Evolutionary conservation across 2,888 invertebrate species (phyloP).

Genomic region (Catocala sponsa): DNA sequence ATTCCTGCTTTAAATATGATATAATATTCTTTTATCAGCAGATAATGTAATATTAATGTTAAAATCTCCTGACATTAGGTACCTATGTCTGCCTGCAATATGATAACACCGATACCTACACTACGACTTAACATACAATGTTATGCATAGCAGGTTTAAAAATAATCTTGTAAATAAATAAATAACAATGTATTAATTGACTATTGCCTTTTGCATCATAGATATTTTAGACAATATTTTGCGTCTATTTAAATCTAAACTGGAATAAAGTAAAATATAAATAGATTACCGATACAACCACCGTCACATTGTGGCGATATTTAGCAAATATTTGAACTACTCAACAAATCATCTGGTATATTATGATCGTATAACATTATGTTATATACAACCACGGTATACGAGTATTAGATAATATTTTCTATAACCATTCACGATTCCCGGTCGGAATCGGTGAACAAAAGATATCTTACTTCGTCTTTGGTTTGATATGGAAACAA

Average conservation of each 20-base stretch:
- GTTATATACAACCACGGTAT: slow-evolving; percentile 33
- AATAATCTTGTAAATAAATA: background rate
- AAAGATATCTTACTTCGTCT: slow-evolving; percentile 67
- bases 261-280: no score
- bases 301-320: no score
- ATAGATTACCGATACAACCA: background rate
- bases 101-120: background rate
- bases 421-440: slow-evolving; percentile 34
- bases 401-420: slow-evolving; percentile 31
- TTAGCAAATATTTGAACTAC: background rate
- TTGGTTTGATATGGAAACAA: slow-evolving; percentile 91
- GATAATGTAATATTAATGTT: no score
- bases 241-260: no score
- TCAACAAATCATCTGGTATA: slow-evolving; percentile 2
- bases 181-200: background rate
- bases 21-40: no score
- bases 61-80: no score
- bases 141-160: no score
- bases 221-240: no score
- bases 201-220: background rate
- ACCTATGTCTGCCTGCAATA: no score
- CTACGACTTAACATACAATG: background rate
- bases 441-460: slow-evolving; percentile 42
- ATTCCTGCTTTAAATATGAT: no score
- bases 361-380: slow-evolving; percentile 36